A percentile compares a stretch with the other conserved stretches of the same genome.
These are phyloP conservation scores for Drosophila biarmipes DNA, from an alignment of 1,140 invertebrate genomes.

Conservation along the genomic window DNA sequence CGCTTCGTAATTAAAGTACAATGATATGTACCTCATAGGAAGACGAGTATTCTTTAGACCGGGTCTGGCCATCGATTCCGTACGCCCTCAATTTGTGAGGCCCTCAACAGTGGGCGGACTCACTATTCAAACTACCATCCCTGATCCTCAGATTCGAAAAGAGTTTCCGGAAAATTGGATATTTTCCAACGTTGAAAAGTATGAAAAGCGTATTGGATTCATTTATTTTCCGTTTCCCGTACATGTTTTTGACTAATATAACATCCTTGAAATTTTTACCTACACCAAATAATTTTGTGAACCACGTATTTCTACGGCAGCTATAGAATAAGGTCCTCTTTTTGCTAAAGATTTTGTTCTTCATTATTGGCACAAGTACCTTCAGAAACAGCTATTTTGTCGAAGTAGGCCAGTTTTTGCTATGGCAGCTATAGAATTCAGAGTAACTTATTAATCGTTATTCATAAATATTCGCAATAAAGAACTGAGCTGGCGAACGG, in stretches of 20 bases:
- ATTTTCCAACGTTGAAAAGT: conserved; percentile 49
- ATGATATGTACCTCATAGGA: conserved; percentile 4
- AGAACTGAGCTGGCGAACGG: too few relatives aligned
- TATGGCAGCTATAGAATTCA: too few relatives aligned
- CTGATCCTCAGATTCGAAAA: conserved; percentile 39
- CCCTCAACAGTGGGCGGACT: not conserved
- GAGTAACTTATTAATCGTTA: too few relatives aligned
- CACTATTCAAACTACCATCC: not conserved
- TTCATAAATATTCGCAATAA: too few relatives aligned
- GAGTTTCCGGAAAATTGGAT: conserved; percentile 71
- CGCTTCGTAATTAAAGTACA: not conserved
- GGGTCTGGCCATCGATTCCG: not conserved
- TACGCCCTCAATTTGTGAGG: not conserved
- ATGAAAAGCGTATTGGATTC: conserved; percentile 5
- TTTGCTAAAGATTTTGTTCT: too few relatives aligned
- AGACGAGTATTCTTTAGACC: conserved; percentile 29
- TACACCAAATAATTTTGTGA: not conserved
- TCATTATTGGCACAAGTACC: too few relatives aligned
- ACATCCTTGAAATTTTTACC: not conserved
- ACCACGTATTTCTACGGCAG: too few relatives aligned
- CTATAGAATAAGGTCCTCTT: too few relatives aligned
- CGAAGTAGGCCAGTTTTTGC: too few relatives aligned
- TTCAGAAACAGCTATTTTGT: too few relatives aligned
- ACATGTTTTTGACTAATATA: conserved; percentile 25
- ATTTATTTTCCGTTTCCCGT: not conserved